Evolutionary conservation across 2,113 vertebrate species (phyloP).

Genomic region (Melanerpes aurifrons): DNA sequence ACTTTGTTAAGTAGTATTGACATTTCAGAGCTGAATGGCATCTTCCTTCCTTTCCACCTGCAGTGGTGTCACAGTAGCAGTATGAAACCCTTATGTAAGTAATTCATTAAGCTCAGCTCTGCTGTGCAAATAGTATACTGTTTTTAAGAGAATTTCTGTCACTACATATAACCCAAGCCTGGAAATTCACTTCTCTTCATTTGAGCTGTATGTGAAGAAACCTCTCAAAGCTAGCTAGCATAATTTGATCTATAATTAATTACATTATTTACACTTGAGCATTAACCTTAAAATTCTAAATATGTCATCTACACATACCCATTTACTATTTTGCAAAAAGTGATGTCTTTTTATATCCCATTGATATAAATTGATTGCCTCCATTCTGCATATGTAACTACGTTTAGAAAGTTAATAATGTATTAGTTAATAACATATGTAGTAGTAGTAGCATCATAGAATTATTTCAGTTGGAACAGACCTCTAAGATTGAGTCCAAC

Average conservation of each 20-base stretch:
- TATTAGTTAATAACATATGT: neutral
- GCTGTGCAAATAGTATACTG: neutral
- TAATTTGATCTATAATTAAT: neutral
- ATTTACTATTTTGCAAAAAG: neutral
- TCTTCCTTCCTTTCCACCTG: neutral
- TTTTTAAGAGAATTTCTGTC: neutral
- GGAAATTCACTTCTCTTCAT: neutral
- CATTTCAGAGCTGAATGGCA: neutral
- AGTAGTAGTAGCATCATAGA: too few relatives aligned
- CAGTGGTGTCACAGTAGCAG: neutral
- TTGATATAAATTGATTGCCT: neutral
- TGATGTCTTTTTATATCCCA: neutral
- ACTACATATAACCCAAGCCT: neutral
- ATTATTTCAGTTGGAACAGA: too few relatives aligned
- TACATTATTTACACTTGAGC: neutral
- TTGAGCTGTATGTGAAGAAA: neutral
- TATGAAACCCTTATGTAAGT: neutral
- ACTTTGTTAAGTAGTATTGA: conserved; percentile 22
- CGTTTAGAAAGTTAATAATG: neutral
- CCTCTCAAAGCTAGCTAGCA: neutral
- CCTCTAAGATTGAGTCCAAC: too few relatives aligned
- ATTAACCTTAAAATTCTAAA: neutral
- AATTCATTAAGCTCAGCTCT: neutral
- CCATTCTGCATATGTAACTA: neutral
- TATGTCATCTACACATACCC: neutral